A percentile compares a stretch with the other conserved stretches of the same genome.
These are phyloP conservation scores for Mesorhabditis spiculigera DNA, from an alignment of 2,888 invertebrate genomes.

Conservation along the genomic window DNA sequence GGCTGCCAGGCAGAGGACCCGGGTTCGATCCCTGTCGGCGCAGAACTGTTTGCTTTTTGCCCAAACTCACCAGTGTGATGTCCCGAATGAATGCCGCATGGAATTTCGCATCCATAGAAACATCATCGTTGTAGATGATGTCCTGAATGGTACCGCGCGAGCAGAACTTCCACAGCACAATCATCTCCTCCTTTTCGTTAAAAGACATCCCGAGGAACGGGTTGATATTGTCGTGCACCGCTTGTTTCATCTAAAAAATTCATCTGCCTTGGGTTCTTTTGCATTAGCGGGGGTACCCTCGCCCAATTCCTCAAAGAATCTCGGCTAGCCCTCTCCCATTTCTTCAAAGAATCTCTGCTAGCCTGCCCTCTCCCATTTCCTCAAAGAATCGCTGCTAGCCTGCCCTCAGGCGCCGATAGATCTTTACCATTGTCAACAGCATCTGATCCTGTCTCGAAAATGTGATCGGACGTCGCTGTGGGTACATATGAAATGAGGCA, in stretches of 20 bases:
- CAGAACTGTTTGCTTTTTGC: neutral
- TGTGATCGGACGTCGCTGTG: conserved; percentile 50
- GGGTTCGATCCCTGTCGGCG: no score
- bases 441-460: conserved; percentile 46
- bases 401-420: no score
- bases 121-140: conserved; percentile 96
- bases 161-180: conserved; percentile 55
- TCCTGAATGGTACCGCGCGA: conserved; percentile 65
- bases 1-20: no score
- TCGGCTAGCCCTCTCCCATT: no score
- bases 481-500: conserved; percentile 53
- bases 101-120: conserved; percentile 92
- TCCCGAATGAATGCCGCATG: conserved; percentile 94
- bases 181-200: conserved; percentile 56
- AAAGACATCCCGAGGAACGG: conserved; percentile 78
- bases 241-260: conserved; percentile 75
- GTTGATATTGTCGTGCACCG: conserved; percentile 93
- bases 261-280: no score
- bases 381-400: no score
- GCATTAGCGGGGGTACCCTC: neutral
- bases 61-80: conserved; percentile 69
- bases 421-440: conserved; percentile 24
- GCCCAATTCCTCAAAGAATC: no score
- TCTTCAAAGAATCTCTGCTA: no score
- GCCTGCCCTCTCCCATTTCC: no score